These are phyloP conservation scores for Lagodon rhomboides DNA, from an alignment of 2,797 vertebrate genomes.

Conservation along the genomic window DNA sequence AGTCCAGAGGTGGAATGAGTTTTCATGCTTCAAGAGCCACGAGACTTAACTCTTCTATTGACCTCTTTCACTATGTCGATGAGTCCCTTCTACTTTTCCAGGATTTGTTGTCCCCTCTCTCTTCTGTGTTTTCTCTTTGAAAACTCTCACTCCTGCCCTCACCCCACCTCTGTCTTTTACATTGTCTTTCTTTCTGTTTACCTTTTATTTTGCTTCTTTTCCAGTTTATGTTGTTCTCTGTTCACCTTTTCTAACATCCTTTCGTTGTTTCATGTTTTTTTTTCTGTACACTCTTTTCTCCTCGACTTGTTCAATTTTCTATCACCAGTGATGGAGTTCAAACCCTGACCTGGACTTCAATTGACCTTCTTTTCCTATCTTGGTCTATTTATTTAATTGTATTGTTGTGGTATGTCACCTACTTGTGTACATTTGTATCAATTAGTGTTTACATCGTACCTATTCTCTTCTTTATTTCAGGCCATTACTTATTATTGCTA, in stretches of 20 bases:
- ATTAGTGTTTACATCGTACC: neutral
- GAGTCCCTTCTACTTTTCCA: constrained; percentile 50
- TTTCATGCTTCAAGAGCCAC: constrained; percentile 72
- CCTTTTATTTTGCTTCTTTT: constrained; percentile 8
- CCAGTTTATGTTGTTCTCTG: constrained; percentile 30
- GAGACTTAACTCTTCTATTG: constrained; percentile 65
- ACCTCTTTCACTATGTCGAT: constrained; percentile 61
- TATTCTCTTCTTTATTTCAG: no score
- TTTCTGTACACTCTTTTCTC: constrained; percentile 43
- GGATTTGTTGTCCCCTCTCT: constrained; percentile 36
- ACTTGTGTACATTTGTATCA: neutral
- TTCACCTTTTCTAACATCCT: constrained; percentile 43
- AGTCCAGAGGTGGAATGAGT: constrained; percentile 79
- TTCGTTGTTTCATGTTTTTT: constrained; percentile 34
- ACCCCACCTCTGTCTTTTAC: constrained; percentile 7
- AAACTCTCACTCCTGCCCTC: constrained; percentile 27
- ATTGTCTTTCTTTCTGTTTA: constrained; percentile 20
- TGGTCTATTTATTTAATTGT: constrained; percentile 1
- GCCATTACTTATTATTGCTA: neutral
- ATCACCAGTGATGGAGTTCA: constrained; percentile 29
- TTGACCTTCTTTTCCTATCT: constrained; percentile 5
- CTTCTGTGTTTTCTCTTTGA: constrained; percentile 9
- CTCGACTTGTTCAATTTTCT: constrained; percentile 43
- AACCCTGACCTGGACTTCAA: constrained; percentile 25
- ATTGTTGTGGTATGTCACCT: neutral